These are phyloP conservation scores for Serrognathus titanus DNA, from an alignment of 2,888 invertebrate species.

Conservation along the genomic window DNA sequence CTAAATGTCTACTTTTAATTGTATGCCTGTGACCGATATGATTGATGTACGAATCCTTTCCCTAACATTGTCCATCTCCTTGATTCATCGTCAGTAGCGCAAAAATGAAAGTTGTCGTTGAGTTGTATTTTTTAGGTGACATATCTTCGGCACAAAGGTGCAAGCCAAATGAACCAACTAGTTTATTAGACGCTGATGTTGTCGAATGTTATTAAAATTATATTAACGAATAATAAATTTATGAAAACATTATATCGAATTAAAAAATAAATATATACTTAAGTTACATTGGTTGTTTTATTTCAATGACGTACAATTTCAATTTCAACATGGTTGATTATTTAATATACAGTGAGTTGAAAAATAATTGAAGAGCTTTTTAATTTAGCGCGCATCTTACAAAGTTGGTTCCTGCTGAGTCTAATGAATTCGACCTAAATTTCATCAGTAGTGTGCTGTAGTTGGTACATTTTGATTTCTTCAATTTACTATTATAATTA, in stretches of 20 bases:
- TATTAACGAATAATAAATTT: constrained; percentile 22
- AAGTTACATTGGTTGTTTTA: constrained; percentile 21
- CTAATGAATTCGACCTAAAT: too few species aligned
- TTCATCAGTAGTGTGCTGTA: too few species aligned
- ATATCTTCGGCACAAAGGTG: constrained; percentile 36
- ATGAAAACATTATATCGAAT: constrained; percentile 26
- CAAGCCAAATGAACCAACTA: constrained; percentile 36
- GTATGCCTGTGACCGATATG: neutral
- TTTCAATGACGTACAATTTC: neutral
- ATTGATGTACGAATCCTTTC: neutral
- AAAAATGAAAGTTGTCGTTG: constrained; percentile 8
- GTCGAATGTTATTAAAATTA: constrained; percentile 23
- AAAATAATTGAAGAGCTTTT: too few species aligned
- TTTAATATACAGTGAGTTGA: too few species aligned
- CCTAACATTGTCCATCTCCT: neutral
- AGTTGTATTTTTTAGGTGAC: constrained; percentile 28
- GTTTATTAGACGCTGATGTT: constrained; percentile 30
- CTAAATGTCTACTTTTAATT: constrained; percentile 9
- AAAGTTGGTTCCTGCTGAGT: too few species aligned
- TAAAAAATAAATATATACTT: constrained; percentile 30
- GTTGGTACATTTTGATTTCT: too few species aligned
- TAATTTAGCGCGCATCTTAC: too few species aligned
- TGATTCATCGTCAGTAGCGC: constrained; percentile 3
- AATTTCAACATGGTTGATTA: too few species aligned
- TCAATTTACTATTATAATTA: too few species aligned